Conservation (phyloP, 2,113 vertebrate species). For the Perca schrenkii region DNA sequence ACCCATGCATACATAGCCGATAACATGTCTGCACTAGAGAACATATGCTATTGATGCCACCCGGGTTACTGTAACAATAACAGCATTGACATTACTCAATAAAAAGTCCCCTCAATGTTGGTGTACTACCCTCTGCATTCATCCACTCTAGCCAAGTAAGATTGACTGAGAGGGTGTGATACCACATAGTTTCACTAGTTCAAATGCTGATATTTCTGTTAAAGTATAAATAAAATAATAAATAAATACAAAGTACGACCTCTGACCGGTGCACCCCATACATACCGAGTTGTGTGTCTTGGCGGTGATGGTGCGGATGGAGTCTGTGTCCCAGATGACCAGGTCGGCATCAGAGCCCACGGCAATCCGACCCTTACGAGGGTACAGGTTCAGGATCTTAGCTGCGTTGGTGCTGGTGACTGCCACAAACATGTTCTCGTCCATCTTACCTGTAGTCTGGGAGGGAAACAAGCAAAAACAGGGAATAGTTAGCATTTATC, state of each 20-base stretch:
- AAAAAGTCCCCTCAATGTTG: constrained; percentile 2
- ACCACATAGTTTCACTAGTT: not conserved
- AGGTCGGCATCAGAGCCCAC: constrained; percentile 96
- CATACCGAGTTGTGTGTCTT: constrained; percentile 97
- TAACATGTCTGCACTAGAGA: not conserved
- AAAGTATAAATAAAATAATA: too few relatives aligned
- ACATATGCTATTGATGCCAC: not conserved
- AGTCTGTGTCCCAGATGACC: constrained; percentile 97
- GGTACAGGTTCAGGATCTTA: constrained; percentile 98
- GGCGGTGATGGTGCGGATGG: constrained; percentile 93
- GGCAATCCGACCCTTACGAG: constrained; percentile 95
- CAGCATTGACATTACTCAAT: not conserved
- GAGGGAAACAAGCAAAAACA: constrained; percentile 28
- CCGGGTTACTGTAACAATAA: not conserved
- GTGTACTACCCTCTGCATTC: not conserved
- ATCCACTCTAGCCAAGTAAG: not conserved
- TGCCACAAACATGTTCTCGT: constrained; percentile 98
- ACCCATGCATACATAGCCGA: not conserved
- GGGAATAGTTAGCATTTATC: not conserved
- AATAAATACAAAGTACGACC: not conserved
- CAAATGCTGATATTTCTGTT: not conserved
- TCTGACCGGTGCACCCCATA: not conserved
- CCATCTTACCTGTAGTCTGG: constrained; percentile 98
- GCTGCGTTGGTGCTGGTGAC: constrained; percentile 98
- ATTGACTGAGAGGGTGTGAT: not conserved